phyloP scores from a whole-genome alignment of 1,140 invertebrate genomes.

The Polypedilum pembai region DNA sequence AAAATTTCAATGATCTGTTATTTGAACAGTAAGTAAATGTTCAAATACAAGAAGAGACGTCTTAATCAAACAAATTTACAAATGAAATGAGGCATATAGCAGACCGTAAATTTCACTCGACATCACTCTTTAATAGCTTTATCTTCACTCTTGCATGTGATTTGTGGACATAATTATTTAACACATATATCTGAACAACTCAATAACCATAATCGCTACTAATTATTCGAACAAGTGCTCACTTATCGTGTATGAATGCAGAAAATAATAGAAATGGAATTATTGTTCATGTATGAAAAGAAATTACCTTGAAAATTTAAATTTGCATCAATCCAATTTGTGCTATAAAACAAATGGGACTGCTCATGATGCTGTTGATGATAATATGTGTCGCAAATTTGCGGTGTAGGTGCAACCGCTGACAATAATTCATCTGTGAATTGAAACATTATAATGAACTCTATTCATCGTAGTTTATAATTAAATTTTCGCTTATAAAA shows the following conservation, averaged over 20 bases:
- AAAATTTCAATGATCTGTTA: too few relatives aligned
- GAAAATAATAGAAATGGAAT: neutral
- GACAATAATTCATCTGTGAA: too few relatives aligned
- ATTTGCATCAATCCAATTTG: constrained; percentile 15
- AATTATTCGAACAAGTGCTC: neutral
- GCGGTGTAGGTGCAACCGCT: too few relatives aligned
- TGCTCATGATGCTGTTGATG: neutral
- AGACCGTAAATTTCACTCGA: constrained; percentile 4
- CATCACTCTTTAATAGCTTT: neutral
- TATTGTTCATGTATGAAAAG: neutral
- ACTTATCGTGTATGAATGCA: neutral
- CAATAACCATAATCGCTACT: neutral
- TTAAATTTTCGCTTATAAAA: too few relatives aligned
- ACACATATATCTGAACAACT: neutral
- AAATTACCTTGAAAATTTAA: constrained; percentile 12
- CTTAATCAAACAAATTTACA: neutral
- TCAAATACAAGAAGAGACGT: too few relatives aligned
- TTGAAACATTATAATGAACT: too few relatives aligned
- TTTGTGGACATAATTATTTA: constrained; percentile 12
- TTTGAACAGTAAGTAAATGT: too few relatives aligned
- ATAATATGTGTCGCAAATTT: neutral
- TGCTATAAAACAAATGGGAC: neutral
- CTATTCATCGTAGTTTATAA: too few relatives aligned
- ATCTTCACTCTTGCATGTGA: neutral
- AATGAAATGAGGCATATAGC: neutral